phyloP scores from a whole-genome alignment of 2,113 vertebrate species.

The Bombycilla garrulus region DNA sequence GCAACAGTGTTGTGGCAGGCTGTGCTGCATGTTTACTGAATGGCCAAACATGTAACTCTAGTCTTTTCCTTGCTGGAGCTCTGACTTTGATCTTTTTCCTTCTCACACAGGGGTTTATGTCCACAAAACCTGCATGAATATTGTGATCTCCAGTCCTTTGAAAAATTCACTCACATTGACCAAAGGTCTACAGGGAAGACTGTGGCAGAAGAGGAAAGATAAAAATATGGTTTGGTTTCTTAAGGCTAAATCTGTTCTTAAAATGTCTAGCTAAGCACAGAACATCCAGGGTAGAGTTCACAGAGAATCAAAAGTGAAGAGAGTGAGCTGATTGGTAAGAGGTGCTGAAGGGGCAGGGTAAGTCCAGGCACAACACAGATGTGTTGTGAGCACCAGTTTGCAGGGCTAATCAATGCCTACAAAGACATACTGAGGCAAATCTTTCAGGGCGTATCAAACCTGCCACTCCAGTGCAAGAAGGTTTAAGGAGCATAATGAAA shows the following conservation, averaged over 20 bases:
- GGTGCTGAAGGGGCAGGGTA: neutral
- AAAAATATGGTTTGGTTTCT: neutral
- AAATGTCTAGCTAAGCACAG: neutral
- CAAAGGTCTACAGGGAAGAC: neutral
- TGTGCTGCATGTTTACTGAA: neutral
- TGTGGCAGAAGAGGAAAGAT: neutral
- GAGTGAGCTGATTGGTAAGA: neutral
- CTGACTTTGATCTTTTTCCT: neutral
- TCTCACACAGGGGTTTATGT: neutral
- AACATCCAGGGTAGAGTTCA: neutral
- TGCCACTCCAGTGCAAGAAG: neutral
- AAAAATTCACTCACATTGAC: neutral
- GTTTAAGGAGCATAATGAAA: neutral
- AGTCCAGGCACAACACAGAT: neutral
- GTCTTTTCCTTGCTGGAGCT: neutral
- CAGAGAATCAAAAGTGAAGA: neutral
- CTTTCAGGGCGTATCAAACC: neutral
- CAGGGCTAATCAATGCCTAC: neutral
- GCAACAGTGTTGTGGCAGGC: neutral
- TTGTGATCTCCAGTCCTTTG: neutral
- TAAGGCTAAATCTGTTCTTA: neutral
- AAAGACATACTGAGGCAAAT: neutral
- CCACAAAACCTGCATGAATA: neutral
- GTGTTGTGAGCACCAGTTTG: accelerated
- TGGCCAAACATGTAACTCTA: neutral